phyloP scores from a whole-genome alignment of 2,888 invertebrate species.

The Shargacucullia verbasci region DNA sequence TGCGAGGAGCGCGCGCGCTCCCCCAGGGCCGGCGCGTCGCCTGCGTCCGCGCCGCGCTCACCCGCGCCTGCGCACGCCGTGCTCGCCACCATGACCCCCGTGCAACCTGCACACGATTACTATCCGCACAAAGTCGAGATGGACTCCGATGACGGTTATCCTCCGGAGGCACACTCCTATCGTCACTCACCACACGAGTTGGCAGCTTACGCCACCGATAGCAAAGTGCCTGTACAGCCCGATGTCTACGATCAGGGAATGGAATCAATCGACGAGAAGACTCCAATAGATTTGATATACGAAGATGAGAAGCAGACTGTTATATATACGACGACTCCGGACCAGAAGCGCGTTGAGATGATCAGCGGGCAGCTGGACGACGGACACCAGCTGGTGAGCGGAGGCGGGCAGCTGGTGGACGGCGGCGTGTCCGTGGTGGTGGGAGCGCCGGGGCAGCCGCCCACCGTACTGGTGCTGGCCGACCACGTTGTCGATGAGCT shows the following conservation, averaged over 20 bases:
- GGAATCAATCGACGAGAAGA: conserved; percentile 90
- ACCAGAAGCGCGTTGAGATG: conserved; percentile 94
- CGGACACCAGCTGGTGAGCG: conserved; percentile 87
- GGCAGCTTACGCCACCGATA: conserved; percentile 86
- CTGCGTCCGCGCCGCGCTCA: conserved; percentile 87
- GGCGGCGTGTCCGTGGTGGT: conserved; percentile 88
- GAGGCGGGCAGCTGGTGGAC: conserved; percentile 84
- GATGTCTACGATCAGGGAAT: conserved; percentile 85
- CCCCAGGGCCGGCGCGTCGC: conserved; percentile 83
- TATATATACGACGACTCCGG: conserved; percentile 94
- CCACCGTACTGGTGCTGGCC: conserved; percentile 92
- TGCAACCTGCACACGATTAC: conserved; percentile 93
- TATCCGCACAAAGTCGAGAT: conserved; percentile 90
- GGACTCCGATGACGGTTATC: conserved; percentile 90
- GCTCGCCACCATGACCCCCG: conserved; percentile 96
- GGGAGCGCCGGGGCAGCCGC: conserved; percentile 80
- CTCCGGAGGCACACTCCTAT: conserved; percentile 90
- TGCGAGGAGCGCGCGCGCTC: conserved; percentile 83
- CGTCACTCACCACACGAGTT: conserved; percentile 88
- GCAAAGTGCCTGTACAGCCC: conserved; percentile 89
- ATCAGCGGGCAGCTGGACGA: conserved; percentile 91
- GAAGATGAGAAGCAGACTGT: conserved; percentile 95
- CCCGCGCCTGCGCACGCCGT: conserved; percentile 93
- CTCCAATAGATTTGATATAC: conserved; percentile 94
- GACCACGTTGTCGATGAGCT: conserved; percentile 93